A percentile compares a stretch with the other conserved stretches of the same genome.
Evolutionary conservation across 1,140 invertebrate genomes (phyloP).

Genomic region (Chironomus tepperi): DNA sequence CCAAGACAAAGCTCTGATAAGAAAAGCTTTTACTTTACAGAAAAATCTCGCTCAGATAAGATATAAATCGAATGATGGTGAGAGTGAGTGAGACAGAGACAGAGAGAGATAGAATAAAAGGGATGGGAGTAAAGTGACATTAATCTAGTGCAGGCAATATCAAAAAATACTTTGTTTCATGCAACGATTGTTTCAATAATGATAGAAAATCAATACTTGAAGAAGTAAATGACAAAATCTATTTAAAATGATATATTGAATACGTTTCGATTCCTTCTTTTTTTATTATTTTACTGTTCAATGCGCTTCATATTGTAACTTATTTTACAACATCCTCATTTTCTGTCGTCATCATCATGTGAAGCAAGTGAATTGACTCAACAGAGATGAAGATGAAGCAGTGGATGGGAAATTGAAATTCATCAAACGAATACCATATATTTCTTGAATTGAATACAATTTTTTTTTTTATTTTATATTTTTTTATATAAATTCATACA

Average conservation of each 20-base stretch:
- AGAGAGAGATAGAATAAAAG: too few relatives aligned
- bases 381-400: neutral
- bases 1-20: neutral
- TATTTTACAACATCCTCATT: too few relatives aligned
- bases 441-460: constrained; percentile 14
- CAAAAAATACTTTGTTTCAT: constrained; percentile 9
- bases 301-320: too few relatives aligned
- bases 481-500: too few relatives aligned
- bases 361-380: too few relatives aligned
- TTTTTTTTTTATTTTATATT: neutral
- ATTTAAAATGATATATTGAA: constrained; percentile 15
- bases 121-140: neutral
- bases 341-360: too few relatives aligned
- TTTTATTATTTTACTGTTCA: too few relatives aligned
- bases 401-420: constrained; percentile 1
- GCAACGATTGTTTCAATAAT: neutral
- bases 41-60: too few relatives aligned
- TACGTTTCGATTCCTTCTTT: too few relatives aligned
- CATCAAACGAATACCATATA: constrained; percentile 1
- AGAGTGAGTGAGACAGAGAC: too few relatives aligned
- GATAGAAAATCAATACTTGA: neutral
- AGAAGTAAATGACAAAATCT: neutral
- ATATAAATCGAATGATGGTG: too few relatives aligned
- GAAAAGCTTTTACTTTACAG: neutral
- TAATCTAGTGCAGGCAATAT: constrained; percentile 7